These are phyloP conservation scores for Hyposoter didymator DNA, from an alignment of 2,888 invertebrate species.

Conservation along the genomic window DNA sequence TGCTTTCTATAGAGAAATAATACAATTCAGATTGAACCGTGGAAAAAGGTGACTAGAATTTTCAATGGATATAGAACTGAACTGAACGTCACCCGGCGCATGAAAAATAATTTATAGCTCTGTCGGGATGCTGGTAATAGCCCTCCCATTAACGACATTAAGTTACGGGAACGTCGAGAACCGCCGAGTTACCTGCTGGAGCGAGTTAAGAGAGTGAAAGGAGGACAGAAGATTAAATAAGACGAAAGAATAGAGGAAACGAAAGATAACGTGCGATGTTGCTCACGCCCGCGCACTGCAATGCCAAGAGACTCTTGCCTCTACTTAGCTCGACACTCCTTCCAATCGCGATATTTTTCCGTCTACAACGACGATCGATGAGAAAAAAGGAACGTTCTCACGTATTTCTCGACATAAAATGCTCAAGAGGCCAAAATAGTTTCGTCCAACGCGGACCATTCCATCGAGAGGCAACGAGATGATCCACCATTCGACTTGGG, in stretches of 20 bases:
- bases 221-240: constrained; percentile 51
- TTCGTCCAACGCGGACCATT: background rate
- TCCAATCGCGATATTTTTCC: constrained; percentile 42
- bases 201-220: constrained; percentile 47
- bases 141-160: constrained; percentile 59
- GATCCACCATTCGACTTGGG: background rate
- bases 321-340: constrained; percentile 39
- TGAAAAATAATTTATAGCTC: constrained; percentile 68
- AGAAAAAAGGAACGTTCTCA: constrained; percentile 19
- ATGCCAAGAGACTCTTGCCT: constrained; percentile 47
- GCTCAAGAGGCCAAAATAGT: background rate
- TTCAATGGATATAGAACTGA: constrained; percentile 41
- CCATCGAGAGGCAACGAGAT: background rate
- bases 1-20: constrained; percentile 6
- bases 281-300: constrained; percentile 63
- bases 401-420: constrained; percentile 14
- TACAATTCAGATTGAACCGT: constrained; percentile 18
- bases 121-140: constrained; percentile 62
- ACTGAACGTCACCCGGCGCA: constrained; percentile 57
- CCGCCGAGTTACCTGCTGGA: constrained; percentile 40
- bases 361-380: constrained; percentile 21
- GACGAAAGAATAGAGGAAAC: constrained; percentile 43
- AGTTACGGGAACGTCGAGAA: constrained; percentile 36
- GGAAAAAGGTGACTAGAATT: constrained; percentile 42
- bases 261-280: constrained; percentile 55